These are phyloP conservation scores for Myotis planiceps DNA, from an alignment of 2,797 vertebrate species.

Conservation along the genomic window DNA sequence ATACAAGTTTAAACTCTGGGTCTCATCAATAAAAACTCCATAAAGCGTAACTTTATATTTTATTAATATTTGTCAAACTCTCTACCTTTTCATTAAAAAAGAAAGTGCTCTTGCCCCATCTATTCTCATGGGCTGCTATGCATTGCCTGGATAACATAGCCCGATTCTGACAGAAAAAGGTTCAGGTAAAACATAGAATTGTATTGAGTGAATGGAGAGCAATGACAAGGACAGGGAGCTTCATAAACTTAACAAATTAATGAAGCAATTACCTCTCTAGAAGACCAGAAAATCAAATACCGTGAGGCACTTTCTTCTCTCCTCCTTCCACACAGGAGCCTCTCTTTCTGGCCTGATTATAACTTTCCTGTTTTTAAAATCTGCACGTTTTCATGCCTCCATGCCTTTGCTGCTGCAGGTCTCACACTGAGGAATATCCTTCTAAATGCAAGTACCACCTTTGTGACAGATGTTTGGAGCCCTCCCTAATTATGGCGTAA, in stretches of 20 bases:
- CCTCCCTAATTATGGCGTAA: not conserved
- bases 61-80: not conserved
- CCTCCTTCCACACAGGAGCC: not conserved
- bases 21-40: not conserved
- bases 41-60: not conserved
- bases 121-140: not conserved
- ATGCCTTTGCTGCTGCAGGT: not conserved
- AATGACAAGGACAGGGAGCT: not conserved
- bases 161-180: not conserved
- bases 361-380: not conserved
- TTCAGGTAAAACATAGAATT: not conserved
- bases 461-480: not conserved
- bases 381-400: not conserved
- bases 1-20: not conserved
- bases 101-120: not conserved
- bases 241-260: not conserved
- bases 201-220: not conserved
- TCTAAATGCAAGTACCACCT: not conserved
- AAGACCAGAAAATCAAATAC: not conserved
- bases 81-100: not conserved
- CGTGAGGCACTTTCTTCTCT: not conserved
- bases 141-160: not conserved
- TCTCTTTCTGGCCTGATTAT: not conserved
- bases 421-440: not conserved
- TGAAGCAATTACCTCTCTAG: not conserved